Percentiles rank a stretch among this genome's conserved stretches.
Conservation (phyloP, 1,140 invertebrate species). For the Eumaeus atala region DNA sequence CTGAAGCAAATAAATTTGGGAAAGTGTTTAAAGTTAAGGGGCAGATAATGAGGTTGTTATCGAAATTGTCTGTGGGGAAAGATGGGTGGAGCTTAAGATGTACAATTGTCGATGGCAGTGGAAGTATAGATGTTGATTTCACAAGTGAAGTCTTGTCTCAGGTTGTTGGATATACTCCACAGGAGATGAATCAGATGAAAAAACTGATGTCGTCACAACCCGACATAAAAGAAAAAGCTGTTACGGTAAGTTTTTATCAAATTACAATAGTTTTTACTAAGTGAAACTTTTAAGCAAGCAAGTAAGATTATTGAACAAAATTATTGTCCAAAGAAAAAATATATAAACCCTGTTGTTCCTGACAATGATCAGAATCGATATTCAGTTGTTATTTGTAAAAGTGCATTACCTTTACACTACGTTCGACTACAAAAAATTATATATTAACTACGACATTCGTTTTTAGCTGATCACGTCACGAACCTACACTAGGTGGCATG, state of each 20-base stretch:
- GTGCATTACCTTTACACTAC: too few relatives aligned
- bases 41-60: conserved; percentile 54
- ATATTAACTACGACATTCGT: too few relatives aligned
- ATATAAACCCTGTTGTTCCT: too few relatives aligned
- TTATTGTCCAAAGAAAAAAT: too few relatives aligned
- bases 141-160: conserved; percentile 52
- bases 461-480: too few relatives aligned
- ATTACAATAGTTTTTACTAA: too few relatives aligned
- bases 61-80: conserved; percentile 50
- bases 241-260: conserved; percentile 35
- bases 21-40: conserved; percentile 57
- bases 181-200: conserved; percentile 52
- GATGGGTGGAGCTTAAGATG: conserved; percentile 56
- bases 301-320: too few relatives aligned
- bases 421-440: too few relatives aligned
- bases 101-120: conserved; percentile 58
- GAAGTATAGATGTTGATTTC: conserved; percentile 52
- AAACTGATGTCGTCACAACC: conserved; percentile 44
- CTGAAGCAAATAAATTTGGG: conserved; percentile 30
- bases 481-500: too few relatives aligned
- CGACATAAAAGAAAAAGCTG: conserved; percentile 43
- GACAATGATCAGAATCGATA: too few relatives aligned
- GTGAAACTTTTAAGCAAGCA: too few relatives aligned
- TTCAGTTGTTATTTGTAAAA: too few relatives aligned
- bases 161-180: conserved; percentile 51